Percentiles rank a stretch among this genome's conserved stretches.
These are phyloP conservation scores for Smittia aterrima DNA, from an alignment of 2,888 invertebrate genomes.

Conservation along the genomic window DNA sequence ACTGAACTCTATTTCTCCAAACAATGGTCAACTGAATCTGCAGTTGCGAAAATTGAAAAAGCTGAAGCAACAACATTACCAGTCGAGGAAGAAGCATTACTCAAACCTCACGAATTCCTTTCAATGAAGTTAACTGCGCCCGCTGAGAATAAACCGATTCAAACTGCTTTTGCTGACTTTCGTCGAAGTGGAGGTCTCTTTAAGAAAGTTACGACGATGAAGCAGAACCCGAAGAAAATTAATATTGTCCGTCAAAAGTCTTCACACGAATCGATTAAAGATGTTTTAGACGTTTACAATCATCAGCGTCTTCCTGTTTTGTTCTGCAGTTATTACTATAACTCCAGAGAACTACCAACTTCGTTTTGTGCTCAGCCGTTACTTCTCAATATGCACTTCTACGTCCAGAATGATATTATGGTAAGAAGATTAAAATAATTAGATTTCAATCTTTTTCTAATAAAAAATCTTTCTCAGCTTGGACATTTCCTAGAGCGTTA, in stretches of 20 bases:
- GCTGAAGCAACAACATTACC: slow-evolving; percentile 46
- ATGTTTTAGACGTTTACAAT: slow-evolving; percentile 75
- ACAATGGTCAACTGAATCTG: slow-evolving; percentile 55
- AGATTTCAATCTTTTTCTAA: too few relatives aligned
- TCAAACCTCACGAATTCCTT: slow-evolving; percentile 73
- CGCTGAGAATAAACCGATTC: slow-evolving; percentile 64
- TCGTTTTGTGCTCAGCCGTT: slow-evolving; percentile 54
- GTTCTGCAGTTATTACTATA: slow-evolving; percentile 67
- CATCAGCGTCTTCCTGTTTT: slow-evolving; percentile 86
- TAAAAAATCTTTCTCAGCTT: slow-evolving; percentile 52
- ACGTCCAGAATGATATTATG: slow-evolving; percentile 92
- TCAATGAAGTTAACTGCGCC: slow-evolving; percentile 65
- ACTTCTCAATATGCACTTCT: slow-evolving; percentile 78
- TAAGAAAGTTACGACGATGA: slow-evolving; percentile 47
- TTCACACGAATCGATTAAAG: slow-evolving; percentile 49
- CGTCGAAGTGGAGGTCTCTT: slow-evolving; percentile 78
- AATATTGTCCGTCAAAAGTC: slow-evolving; percentile 48
- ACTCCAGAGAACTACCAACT: slow-evolving; percentile 50
- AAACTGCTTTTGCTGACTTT: slow-evolving; percentile 77
- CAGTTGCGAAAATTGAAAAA: slow-evolving; percentile 46
- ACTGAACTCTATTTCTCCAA: slow-evolving; percentile 70
- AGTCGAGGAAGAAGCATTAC: slow-evolving; percentile 45
- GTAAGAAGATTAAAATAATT: background rate
- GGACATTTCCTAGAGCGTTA: slow-evolving; percentile 92
- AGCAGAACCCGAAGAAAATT: slow-evolving; percentile 43